phyloP scores from a whole-genome alignment of 2,888 invertebrate species.

The Charanyca ferruginea region DNA sequence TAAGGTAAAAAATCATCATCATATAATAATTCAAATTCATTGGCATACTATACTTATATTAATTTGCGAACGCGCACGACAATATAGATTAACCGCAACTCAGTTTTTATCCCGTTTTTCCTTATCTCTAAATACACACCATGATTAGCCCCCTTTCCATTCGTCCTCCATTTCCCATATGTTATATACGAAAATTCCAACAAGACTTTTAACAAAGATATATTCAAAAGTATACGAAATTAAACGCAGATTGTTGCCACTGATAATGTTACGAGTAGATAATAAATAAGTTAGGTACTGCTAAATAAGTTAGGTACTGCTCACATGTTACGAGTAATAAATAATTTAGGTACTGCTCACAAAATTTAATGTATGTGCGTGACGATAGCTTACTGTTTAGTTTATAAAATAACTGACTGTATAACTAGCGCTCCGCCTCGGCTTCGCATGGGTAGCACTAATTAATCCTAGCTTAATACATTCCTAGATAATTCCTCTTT shows the following conservation, averaged over 20 bases:
- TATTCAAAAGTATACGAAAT: constrained; percentile 42
- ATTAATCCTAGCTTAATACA: too few species aligned
- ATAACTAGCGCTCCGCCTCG: too few species aligned
- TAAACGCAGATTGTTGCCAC: constrained; percentile 31
- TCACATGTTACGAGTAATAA: constrained; percentile 41
- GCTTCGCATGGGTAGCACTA: too few species aligned
- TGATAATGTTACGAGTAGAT: constrained; percentile 38
- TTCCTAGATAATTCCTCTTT: too few species aligned
- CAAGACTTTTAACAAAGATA: constrained; percentile 31
- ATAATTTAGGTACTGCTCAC: constrained; percentile 48
- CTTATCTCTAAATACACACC: not conserved
- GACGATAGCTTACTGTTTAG: constrained; percentile 18
- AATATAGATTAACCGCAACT: not conserved
- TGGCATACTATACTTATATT: too few species aligned
- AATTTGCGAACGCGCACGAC: not conserved
- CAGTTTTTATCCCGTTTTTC: too few species aligned
- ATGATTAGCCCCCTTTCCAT: not conserved
- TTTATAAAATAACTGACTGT: constrained; percentile 28
- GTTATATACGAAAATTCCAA: constrained; percentile 33
- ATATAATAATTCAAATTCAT: too few species aligned
- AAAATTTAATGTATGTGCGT: constrained; percentile 20
- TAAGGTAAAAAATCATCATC: too few species aligned
- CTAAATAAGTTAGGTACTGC: too few species aligned
- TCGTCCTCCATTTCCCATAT: constrained; percentile 1
- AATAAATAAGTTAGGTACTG: too few species aligned